Evolutionary conservation across 2,113 vertebrate genomes (phyloP), one percentile per base, ranked within the genome.

Genomic region (Phyllostomus hastatus): DNA sequence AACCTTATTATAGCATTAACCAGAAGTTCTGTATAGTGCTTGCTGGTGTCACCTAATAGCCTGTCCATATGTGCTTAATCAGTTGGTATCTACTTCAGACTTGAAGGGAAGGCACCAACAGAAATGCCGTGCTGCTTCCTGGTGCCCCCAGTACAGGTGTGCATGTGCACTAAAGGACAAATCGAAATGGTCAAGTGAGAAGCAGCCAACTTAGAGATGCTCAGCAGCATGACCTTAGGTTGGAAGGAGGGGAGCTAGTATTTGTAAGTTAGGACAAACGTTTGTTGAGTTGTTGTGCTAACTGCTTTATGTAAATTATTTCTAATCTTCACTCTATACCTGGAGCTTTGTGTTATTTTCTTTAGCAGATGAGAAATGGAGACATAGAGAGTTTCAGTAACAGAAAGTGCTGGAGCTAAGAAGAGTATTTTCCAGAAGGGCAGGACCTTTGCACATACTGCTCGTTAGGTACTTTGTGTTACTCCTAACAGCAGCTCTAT

Each of bases 261-360:
- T 88, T 64, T 95, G 0, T 66, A 83, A 82, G 19, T 33, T 46
- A 76, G 24, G n/a, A 79, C 24, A 48, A 19, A 73, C 12, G 28
- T 82, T 94, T 73, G 38, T 79, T 86, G 24, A 87, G 75, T 70
- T 87, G 5, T 19, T 92, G 1, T 70, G 59, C 79, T 78, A 66
- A 86, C 50, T 96, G 52, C n/a, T 82, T 84, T 64, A 50, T 43
- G 48, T 41, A 50, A 90, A 54, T 84, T 90, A 85, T 66, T 91
- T 93, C 38, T n/a, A n/a, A 22, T 83, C 26, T 69, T 87, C 54
- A 73, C 26, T 87, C 2, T 26, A 31, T 66, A 38, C 33, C 8
- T 57, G 17, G 76, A 73, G 26, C 76, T 93, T 70, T 80, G 16
- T 94, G 46, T 93, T 92, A 84, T 75, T 90, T 88, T 91, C 57